phyloP scores from a whole-genome alignment of 2,113 vertebrate genomes.

The Syrrhaptes paradoxus region DNA sequence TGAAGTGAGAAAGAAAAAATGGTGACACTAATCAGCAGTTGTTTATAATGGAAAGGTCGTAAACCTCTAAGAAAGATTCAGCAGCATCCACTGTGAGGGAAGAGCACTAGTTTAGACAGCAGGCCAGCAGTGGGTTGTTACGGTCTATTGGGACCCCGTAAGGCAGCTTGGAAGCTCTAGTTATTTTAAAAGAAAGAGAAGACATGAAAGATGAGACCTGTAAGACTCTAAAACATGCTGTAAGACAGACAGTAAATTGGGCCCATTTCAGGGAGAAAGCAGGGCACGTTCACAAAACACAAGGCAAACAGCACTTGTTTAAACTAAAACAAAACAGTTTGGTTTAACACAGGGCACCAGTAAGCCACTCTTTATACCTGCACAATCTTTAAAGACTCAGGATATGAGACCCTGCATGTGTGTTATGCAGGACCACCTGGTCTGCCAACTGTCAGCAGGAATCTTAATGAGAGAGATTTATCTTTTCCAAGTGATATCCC shows the following conservation, averaged over 20 bases:
- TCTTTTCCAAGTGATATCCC: neutral
- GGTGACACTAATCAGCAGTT: neutral
- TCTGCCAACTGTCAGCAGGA: neutral
- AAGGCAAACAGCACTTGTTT: neutral
- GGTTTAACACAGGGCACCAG: neutral
- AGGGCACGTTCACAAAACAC: neutral
- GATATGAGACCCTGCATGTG: neutral
- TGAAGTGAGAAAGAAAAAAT: neutral
- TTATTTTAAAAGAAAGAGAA: neutral
- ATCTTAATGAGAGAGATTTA: neutral
- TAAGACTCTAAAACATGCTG: neutral
- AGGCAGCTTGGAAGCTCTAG: neutral
- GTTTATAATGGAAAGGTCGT: neutral
- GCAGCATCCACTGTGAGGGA: neutral
- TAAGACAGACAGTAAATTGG: neutral
- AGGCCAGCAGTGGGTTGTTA: neutral
- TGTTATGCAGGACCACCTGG: neutral
- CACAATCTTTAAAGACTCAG: neutral
- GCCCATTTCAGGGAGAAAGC: neutral
- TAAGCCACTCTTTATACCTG: neutral
- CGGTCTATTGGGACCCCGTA: neutral
- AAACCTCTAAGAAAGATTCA: neutral
- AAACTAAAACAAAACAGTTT: neutral
- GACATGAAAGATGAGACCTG: neutral
- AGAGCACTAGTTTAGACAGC: neutral